A percentile compares a stretch with the other conserved stretches of the same genome.
These are phyloP conservation scores for Entomobrya multifasciata DNA, from an alignment of 2,888 invertebrate genomes.

Conservation along the genomic window DNA sequence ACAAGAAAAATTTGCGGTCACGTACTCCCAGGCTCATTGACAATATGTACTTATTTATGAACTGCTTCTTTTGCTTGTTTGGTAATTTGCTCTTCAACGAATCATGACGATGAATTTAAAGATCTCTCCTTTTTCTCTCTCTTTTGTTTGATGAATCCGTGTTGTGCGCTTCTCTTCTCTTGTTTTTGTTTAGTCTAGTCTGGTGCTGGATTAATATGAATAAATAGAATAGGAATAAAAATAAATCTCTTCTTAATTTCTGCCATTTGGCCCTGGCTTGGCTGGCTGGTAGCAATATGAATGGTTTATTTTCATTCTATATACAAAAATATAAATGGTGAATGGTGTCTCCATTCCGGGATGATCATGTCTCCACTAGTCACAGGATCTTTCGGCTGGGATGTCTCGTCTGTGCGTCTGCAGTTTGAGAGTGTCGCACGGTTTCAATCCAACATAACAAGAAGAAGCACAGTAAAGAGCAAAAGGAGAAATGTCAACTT, in stretches of 20 bases:
- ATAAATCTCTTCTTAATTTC: slow-evolving; percentile 5
- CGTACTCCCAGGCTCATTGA: too few relatives aligned
- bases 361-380: slow-evolving; percentile 43
- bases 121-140: background rate
- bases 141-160: slow-evolving; percentile 21
- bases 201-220: slow-evolving; percentile 29
- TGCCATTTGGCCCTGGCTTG: background rate
- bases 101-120: background rate
- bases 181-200: slow-evolving; percentile 54
- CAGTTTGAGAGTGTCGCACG: slow-evolving; percentile 57
- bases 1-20: slow-evolving; percentile 35
- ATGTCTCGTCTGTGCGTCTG: slow-evolving; percentile 45
- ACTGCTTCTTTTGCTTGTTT: slow-evolving; percentile 18
- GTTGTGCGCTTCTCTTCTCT: background rate
- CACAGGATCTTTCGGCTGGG: background rate
- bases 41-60: too few relatives aligned
- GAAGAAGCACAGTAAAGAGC: slow-evolving; percentile 15
- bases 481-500: slow-evolving; percentile 78
- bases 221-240: background rate
- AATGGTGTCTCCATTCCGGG: slow-evolving; percentile 40
- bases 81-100: slow-evolving; percentile 15
- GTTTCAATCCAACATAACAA: slow-evolving; percentile 52
- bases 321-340: slow-evolving; percentile 54
- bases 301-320: slow-evolving; percentile 35
- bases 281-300: slow-evolving; percentile 15